Percentiles rank a stretch among this genome's conserved stretches.
Evolutionary conservation across 2,888 invertebrate species (phyloP).

Genomic region (Ornithoptera priamus): DNA sequence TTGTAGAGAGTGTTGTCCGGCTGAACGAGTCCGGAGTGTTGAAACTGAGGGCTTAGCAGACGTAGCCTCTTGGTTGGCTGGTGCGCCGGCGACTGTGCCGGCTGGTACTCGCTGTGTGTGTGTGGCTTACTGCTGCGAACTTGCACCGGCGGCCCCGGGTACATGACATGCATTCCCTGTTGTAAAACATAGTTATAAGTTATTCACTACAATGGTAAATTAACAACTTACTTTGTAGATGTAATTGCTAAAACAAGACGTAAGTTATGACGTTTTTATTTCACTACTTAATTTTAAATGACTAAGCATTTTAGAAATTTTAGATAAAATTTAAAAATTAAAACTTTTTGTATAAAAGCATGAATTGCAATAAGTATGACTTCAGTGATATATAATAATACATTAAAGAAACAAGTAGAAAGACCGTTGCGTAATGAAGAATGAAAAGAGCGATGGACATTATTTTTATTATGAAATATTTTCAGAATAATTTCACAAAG

Average conservation of each 20-base stretch:
- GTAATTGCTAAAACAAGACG: no score
- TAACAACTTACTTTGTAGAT: no score
- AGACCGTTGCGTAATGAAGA: background rate
- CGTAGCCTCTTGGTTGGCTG: slow-evolving; percentile 71
- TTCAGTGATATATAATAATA: no score
- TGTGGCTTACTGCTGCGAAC: slow-evolving; percentile 72
- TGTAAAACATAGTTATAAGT: background rate
- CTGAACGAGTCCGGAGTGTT: slow-evolving; percentile 42
- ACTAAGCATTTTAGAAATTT: no score
- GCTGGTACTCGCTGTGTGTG: slow-evolving; percentile 60
- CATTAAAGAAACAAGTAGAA: no score
- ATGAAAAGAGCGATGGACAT: background rate
- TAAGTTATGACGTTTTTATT: no score
- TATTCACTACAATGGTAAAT: background rate
- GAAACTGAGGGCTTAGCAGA: slow-evolving; percentile 57
- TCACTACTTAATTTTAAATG: no score
- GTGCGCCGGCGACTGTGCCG: slow-evolving; percentile 66
- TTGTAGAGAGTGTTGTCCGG: slow-evolving; percentile 65
- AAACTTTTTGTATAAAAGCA: no score
- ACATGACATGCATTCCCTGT: slow-evolving; percentile 93
- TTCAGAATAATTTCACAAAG: slow-evolving; percentile 52
- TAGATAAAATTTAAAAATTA: no score
- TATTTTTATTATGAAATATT: slow-evolving; percentile 29
- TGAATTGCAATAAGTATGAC: no score
- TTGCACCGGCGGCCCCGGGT: slow-evolving; percentile 81